Evolutionary conservation across 2,113 vertebrate species (phyloP), one percentile per base, ranked within the genome.

Genomic region (Daphoenositta chrysoptera): DNA sequence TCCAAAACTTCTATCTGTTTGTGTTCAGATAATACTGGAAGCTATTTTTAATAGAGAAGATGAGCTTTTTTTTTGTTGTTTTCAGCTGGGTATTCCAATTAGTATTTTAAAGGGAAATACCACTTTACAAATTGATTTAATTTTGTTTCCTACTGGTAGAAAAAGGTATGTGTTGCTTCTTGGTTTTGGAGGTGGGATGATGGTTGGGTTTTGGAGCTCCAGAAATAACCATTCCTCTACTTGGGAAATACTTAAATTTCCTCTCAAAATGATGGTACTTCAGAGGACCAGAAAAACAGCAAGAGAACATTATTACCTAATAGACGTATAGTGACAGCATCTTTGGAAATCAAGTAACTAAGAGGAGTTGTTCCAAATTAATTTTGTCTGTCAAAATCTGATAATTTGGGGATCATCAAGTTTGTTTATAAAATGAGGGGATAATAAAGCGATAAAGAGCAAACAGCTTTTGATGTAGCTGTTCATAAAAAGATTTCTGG

Each of bases 301-400:
- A 56, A 56, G 11, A 45, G 14, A 72, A 37, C 4, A 2, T 40
- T 70, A 50, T 47, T 78, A 16, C 15, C 37, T 30, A 81, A 22
- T 66, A n/a, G 6, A 14, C 0, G 0, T 10, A 7, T 27, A 64
- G 20, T 47, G n/a, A 48, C 30, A 72, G 8, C n/a, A 54, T 85
- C 18, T 75, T 73, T 82, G 87, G 30, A 68, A 87, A 33, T 81
- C n/a, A 37, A 14, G 10, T 53, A 57, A 48, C n/a, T 87, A 8
- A 61, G 51, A 78, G 7, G 10, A 58, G 4, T 65, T 31, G 58
- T 35, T 87, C 26, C 47, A 82, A 82, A 70, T 73, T 3, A 45
- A 45, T 54, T 85, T 4, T 63, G 1, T 61, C 51, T 45, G 3
- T 65, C 40, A 66, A n/a, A 83, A 26, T 22, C 53, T 80, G 22